A percentile compares a stretch with the other conserved stretches of the same genome.
phyloP scores from a whole-genome alignment of 1,140 invertebrate species.

The Vanessa tameamea region DNA sequence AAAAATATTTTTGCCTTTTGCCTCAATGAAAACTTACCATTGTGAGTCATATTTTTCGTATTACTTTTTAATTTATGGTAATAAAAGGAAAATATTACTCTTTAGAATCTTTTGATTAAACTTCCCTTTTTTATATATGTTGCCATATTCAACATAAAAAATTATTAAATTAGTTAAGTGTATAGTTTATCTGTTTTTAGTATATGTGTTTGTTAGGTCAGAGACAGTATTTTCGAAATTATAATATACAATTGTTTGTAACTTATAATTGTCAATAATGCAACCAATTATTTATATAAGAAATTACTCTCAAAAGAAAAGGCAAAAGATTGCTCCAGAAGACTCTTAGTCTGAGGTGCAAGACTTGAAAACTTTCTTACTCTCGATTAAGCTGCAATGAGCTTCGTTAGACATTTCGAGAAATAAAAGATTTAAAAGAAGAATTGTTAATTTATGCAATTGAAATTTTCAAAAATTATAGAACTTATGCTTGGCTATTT shows the following conservation, averaged over 20 bases:
- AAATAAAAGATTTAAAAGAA: neutral
- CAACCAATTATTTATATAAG: neutral
- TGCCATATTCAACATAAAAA: neutral
- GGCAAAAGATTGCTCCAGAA: neutral
- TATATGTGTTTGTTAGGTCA: too few relatives aligned
- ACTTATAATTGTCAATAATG: neutral
- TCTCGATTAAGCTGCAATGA: conserved; percentile 6
- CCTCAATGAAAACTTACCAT: neutral
- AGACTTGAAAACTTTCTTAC: conserved; percentile 6
- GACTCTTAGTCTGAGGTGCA: neutral
- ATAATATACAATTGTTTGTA: neutral
- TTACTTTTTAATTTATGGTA: conserved; percentile 14
- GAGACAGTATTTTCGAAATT: neutral
- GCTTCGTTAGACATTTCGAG: conserved; percentile 6
- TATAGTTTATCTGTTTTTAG: too few relatives aligned
- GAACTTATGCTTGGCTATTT: too few relatives aligned
- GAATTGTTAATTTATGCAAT: neutral
- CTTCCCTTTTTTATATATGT: neutral
- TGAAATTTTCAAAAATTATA: too few relatives aligned
- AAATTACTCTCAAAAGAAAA: neutral
- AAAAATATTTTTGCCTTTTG: conserved; percentile 11
- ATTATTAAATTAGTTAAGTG: too few relatives aligned
- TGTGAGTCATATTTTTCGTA: neutral
- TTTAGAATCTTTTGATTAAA: neutral
- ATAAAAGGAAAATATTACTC: neutral